These are phyloP conservation scores for Xenopus tropicalis DNA, from an alignment of 2,113 vertebrate species.

Conservation along the genomic window UCB_Xtro_10.0 CM004449.2:16602501-16603000, in stretches of 20 bases:
- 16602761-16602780: background rate
- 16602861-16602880: too few relatives aligned
- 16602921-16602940: too few relatives aligned
- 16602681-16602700: slow-evolving; percentile 12
- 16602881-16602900: too few relatives aligned
- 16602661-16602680: slow-evolving; percentile 29
- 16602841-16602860: too few relatives aligned
- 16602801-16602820: background rate
- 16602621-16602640: background rate
- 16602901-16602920: too few relatives aligned
- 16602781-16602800: slow-evolving; percentile 1
- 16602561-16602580: too few relatives aligned
- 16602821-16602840: background rate
- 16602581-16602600: background rate
- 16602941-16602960: too few relatives aligned
- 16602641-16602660: slow-evolving; percentile 3
- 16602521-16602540: too few relatives aligned
- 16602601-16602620: background rate
- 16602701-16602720: slow-evolving; percentile 14
- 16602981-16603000: too few relatives aligned
- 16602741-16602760: slow-evolving; percentile 17
- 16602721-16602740: background rate
- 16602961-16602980: too few relatives aligned
- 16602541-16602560: too few relatives aligned
- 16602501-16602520: too few relatives aligned